Percentiles rank a stretch among this genome's conserved stretches.
Evolutionary conservation across 2,797 vertebrate species (phyloP).

Genomic region (Mormyrops attenuatus): DNA sequence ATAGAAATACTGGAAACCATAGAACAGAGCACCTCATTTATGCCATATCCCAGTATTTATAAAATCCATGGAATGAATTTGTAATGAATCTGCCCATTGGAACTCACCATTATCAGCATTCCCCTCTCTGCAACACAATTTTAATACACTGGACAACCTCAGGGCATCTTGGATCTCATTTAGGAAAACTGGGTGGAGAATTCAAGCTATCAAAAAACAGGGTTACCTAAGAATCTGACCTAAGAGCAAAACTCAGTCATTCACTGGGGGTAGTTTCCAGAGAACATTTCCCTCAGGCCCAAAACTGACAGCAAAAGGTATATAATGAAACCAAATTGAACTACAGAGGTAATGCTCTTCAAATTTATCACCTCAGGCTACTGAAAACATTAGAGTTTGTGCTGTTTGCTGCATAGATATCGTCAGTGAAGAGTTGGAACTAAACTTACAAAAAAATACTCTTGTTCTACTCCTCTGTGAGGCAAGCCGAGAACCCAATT

Average conservation of each 20-base stretch:
- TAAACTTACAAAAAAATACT: neutral
- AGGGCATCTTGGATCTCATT: constrained; percentile 8
- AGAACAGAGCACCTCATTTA: neutral
- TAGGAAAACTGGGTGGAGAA: neutral
- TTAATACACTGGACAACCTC: neutral
- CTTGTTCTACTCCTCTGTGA: neutral
- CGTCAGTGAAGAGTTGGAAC: neutral
- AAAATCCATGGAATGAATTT: neutral
- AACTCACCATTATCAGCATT: neutral
- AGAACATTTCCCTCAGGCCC: constrained; percentile 1
- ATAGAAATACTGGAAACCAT: neutral
- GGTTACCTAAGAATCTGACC: constrained; percentile 2
- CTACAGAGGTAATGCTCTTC: neutral
- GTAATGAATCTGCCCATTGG: neutral
- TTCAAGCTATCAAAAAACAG: constrained; percentile 1
- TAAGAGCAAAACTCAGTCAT: constrained; percentile 1
- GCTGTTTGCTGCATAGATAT: constrained; percentile 1
- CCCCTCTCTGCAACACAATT: neutral
- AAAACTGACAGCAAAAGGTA: constrained; percentile 6
- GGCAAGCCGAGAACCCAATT: neutral
- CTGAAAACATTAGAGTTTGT: neutral
- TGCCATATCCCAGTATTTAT: neutral
- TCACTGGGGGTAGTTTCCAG: constrained; percentile 1
- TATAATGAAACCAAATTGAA: constrained; percentile 11
- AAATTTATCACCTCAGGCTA: constrained; percentile 2